These are phyloP conservation scores for Lepidochrysops patricia DNA, from an alignment of 2,888 invertebrate species.

Conservation along the genomic window DNA sequence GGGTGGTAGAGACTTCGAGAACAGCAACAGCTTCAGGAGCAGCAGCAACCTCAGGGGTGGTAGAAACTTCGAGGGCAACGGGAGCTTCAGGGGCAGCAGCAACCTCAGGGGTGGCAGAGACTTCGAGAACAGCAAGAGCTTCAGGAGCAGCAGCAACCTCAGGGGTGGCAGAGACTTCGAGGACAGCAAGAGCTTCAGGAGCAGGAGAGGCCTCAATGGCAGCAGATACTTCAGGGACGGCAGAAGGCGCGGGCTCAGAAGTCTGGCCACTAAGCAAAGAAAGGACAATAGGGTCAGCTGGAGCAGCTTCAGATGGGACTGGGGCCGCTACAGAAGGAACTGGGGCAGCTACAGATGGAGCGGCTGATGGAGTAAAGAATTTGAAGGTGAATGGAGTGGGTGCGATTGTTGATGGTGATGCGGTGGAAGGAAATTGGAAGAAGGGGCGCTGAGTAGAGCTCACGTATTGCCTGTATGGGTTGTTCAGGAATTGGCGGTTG, in stretches of 20 bases:
- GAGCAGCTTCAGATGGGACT: background rate
- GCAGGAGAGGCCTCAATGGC: background rate
- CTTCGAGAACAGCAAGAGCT: background rate
- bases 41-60: background rate
- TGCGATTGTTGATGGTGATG: conserved; percentile 1
- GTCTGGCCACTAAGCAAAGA: background rate
- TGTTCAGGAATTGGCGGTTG: conserved; percentile 21
- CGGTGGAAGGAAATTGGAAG: background rate
- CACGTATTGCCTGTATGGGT: conserved; percentile 20
- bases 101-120: background rate
- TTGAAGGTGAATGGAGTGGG: background rate
- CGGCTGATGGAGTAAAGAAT: background rate
- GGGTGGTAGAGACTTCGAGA: background rate
- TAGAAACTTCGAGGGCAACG: background rate
- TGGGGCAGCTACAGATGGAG: background rate
- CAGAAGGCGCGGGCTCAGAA: background rate
- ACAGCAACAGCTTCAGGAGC: background rate
- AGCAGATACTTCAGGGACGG: background rate
- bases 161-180: background rate
- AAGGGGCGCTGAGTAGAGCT: conserved; percentile 11
- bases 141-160: background rate
- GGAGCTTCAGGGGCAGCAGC: background rate
- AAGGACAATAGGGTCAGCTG: background rate
- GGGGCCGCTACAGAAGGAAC: background rate
- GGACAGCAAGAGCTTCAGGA: background rate